A percentile compares a stretch with the other conserved stretches of the same genome.
Evolutionary conservation across 2,797 vertebrate genomes (phyloP).

Genomic region (Stomatorhinus walkeri): DNA sequence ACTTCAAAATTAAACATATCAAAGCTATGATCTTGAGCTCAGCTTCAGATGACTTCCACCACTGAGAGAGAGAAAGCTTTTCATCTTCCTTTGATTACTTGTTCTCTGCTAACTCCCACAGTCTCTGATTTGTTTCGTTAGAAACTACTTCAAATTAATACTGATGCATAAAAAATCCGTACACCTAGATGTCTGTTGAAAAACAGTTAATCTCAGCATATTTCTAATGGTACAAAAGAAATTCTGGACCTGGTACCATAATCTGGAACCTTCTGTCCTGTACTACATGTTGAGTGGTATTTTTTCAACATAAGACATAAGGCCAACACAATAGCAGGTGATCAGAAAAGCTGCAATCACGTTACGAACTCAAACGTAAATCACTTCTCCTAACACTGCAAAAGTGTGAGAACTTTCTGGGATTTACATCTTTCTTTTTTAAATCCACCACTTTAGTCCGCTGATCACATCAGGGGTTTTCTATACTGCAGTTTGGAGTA

Average conservation of each 20-base stretch:
- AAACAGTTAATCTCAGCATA: not conserved
- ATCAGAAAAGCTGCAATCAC: not conserved
- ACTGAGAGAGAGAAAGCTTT: not conserved
- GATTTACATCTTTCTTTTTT: not conserved
- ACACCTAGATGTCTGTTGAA: not conserved
- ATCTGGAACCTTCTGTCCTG: not conserved
- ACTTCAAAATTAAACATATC: not conserved
- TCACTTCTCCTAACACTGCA: not conserved
- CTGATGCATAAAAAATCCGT: not conserved
- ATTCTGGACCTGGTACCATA: not conserved
- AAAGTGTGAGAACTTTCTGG: not conserved
- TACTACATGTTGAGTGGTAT: not conserved
- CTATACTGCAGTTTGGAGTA: not conserved
- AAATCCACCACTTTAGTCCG: not conserved
- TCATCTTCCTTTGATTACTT: not conserved
- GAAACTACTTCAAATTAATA: not conserved
- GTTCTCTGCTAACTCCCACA: not conserved
- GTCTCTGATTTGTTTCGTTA: not conserved
- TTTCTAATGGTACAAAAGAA: not conserved
- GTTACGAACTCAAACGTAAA: not conserved
- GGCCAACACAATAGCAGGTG: not conserved
- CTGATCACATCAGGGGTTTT: not conserved
- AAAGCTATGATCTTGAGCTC: not conserved
- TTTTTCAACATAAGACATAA: not conserved
- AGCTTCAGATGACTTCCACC: not conserved